Evolutionary conservation across 2,888 invertebrate genomes (phyloP).

Genomic region (Rhagonycha lutea): DNA sequence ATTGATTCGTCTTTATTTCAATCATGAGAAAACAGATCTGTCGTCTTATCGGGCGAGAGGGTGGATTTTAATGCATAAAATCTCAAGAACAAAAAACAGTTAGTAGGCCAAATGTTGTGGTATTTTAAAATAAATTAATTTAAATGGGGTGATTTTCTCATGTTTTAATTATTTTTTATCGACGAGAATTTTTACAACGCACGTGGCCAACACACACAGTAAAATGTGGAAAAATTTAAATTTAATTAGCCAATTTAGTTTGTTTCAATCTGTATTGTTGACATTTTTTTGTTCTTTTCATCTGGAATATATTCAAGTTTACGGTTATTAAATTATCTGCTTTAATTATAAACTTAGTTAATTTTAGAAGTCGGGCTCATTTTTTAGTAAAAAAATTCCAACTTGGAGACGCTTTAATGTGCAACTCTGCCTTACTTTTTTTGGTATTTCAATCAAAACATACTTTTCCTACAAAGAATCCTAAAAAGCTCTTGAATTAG

Average conservation of each 20-base stretch:
- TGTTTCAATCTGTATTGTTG: not conserved
- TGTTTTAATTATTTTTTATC: not conserved
- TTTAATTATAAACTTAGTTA: not conserved
- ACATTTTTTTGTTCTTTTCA: not conserved
- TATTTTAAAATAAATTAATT: not conserved
- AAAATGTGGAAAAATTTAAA: not conserved
- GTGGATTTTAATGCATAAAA: not conserved
- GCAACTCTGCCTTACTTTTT: not conserved
- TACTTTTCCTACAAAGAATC: no score
- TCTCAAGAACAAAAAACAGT: not conserved
- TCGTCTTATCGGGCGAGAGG: not conserved
- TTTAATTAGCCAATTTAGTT: not conserved
- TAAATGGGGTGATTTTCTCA: not conserved
- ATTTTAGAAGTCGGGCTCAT: not conserved
- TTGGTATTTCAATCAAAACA: not conserved
- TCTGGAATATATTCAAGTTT: not conserved
- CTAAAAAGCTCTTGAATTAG: not conserved
- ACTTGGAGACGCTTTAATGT: not conserved
- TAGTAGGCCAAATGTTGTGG: not conserved
- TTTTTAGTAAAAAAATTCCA: not conserved
- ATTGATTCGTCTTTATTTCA: slow-evolving; percentile 34
- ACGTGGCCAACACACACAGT: not conserved
- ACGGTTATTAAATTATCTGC: not conserved
- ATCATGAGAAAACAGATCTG: slow-evolving; percentile 32
- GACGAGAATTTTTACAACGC: not conserved